Percentiles rank a stretch among this genome's conserved stretches.
Evolutionary conservation across 2,888 invertebrate genomes (phyloP).

Genomic region (Lycaena phlaeas): DNA sequence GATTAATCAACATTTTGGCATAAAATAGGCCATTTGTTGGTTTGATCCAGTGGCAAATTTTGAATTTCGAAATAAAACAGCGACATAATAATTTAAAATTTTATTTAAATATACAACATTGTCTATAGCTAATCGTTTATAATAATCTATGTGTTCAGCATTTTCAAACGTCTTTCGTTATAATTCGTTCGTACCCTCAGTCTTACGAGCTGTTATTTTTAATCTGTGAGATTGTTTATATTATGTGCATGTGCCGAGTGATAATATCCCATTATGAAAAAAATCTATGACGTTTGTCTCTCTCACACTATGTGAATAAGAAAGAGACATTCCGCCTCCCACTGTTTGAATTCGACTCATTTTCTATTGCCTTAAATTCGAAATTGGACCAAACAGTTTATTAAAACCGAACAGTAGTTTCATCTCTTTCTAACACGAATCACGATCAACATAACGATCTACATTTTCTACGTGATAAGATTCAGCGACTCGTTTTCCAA

Average conservation of each 20-base stretch:
- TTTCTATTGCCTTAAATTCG: neutral
- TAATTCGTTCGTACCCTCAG: constrained; percentile 17
- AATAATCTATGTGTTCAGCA: constrained; percentile 55
- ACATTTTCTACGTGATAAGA: neutral
- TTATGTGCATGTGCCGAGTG: too few relatives aligned
- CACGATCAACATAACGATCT: constrained; percentile 1
- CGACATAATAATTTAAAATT: constrained; percentile 38
- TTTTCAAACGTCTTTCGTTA: constrained; percentile 12
- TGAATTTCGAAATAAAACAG: constrained; percentile 16
- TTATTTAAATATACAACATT: constrained; percentile 70
- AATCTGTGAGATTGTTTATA: neutral
- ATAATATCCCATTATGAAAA: too few relatives aligned
- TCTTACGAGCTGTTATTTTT: constrained; percentile 29
- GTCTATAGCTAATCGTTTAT: constrained; percentile 55
- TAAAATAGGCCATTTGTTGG: too few relatives aligned
- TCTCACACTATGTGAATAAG: too few relatives aligned
- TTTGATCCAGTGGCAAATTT: too few relatives aligned
- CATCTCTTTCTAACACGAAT: neutral
- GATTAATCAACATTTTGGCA: too few relatives aligned
- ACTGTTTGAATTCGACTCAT: too few relatives aligned
- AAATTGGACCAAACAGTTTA: constrained; percentile 2
- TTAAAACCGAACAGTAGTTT: neutral
- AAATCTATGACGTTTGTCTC: too few relatives aligned
- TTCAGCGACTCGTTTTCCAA: too few relatives aligned
- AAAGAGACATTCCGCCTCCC: too few relatives aligned